phyloP scores from a whole-genome alignment of 2,888 invertebrate species.

The Torymus aiolomorphi region DNA sequence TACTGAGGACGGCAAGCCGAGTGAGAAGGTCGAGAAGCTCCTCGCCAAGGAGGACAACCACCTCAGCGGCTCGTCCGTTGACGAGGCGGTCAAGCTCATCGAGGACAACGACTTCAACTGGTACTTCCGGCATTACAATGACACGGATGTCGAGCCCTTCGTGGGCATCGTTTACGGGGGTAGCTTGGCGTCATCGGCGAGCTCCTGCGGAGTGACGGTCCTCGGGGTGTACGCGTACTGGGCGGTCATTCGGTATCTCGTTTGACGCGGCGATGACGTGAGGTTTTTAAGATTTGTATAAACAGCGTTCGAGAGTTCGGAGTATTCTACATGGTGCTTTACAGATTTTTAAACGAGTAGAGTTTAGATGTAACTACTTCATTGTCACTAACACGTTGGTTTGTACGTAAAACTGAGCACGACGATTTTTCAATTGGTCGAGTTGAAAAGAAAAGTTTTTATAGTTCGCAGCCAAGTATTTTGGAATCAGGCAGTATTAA shows the following conservation, averaged over 20 bases:
- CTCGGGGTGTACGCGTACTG: constrained; percentile 57
- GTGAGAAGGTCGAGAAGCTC: constrained; percentile 40
- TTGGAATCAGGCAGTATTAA: too few species aligned
- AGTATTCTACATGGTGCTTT: too few species aligned
- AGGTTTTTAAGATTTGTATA: too few species aligned
- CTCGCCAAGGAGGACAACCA: constrained; percentile 52
- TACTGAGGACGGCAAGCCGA: constrained; percentile 41
- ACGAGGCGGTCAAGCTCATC: constrained; percentile 76
- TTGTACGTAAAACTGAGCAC: too few species aligned
- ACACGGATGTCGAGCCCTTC: constrained; percentile 78
- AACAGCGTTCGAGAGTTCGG: too few species aligned
- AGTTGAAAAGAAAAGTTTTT: too few species aligned
- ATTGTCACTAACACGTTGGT: too few species aligned
- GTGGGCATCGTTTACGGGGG: constrained; percentile 69
- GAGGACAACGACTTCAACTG: constrained; percentile 82
- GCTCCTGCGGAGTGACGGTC: constrained; percentile 26
- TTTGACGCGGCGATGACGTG: too few species aligned
- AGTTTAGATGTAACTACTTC: too few species aligned
- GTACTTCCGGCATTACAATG: constrained; percentile 92
- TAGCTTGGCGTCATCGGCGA: constrained; percentile 21
- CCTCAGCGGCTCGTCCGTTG: constrained; percentile 57
- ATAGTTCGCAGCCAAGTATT: too few species aligned
- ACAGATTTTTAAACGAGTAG: too few species aligned
- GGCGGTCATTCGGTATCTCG: constrained; percentile 24
- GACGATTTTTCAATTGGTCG: too few species aligned